Percentiles rank a stretch among this genome's conserved stretches.
Conservation (phyloP, 2,888 invertebrate species). For the Hirtodrosophila histrioides region DNA sequence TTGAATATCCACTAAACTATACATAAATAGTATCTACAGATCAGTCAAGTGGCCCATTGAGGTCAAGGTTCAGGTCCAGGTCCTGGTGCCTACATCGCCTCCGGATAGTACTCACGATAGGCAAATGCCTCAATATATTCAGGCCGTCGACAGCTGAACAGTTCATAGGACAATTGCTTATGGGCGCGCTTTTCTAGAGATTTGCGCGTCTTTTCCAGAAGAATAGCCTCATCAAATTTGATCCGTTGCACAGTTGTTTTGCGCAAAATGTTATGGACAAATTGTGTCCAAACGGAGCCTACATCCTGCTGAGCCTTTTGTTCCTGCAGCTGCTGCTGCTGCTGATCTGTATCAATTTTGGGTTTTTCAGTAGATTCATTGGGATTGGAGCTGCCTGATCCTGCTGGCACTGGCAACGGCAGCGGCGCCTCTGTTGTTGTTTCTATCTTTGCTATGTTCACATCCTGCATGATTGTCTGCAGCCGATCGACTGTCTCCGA, state of each 20-base stretch:
- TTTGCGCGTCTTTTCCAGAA: slow-evolving; percentile 88
- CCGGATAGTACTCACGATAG: slow-evolving; percentile 81
- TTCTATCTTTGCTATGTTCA: slow-evolving; percentile 22
- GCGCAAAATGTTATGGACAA: slow-evolving; percentile 86
- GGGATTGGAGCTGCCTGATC: not conserved
- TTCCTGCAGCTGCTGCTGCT: not conserved
- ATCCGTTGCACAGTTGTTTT: slow-evolving; percentile 85
- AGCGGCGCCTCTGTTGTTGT: not conserved
- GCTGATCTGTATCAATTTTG: not conserved
- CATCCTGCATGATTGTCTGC: slow-evolving; percentile 73
- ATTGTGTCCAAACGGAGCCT: slow-evolving; percentile 85
- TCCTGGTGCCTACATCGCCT: slow-evolving; percentile 42
- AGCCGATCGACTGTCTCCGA: slow-evolving; percentile 79
- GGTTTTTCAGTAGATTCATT: not conserved
- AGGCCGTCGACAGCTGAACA: slow-evolving; percentile 92
- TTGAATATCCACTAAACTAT: slow-evolving; percentile 22
- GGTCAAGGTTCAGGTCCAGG: slow-evolving; percentile 5
- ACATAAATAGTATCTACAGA: slow-evolving; percentile 61
- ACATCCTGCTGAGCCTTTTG: slow-evolving; percentile 11
- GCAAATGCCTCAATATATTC: slow-evolving; percentile 83
- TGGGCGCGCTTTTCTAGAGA: slow-evolving; percentile 87
- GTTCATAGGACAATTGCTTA: slow-evolving; percentile 87
- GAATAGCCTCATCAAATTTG: slow-evolving; percentile 89
- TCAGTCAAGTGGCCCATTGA: slow-evolving; percentile 51
- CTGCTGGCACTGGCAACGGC: slow-evolving; percentile 9